Percentiles rank a stretch among this genome's conserved stretches.
phyloP scores from a whole-genome alignment of 2,888 invertebrate genomes.

The Stenolophus ochropezus region DNA sequence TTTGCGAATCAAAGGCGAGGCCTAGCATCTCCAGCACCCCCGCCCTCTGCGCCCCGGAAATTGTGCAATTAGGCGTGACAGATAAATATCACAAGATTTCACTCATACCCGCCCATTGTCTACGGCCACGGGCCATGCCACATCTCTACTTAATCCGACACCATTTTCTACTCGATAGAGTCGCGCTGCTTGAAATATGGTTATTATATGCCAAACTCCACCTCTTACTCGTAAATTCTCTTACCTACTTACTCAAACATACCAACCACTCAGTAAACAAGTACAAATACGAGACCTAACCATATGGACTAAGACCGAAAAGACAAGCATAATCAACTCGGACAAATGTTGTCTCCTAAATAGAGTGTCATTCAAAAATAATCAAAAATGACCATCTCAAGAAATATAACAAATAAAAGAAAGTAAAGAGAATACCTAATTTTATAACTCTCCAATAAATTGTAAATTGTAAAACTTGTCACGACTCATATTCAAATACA shows the following conservation, averaged over 20 bases:
- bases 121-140: background rate
- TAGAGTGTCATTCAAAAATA: too few species aligned
- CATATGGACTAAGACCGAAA: too few species aligned
- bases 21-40: background rate
- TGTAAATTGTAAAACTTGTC: too few species aligned
- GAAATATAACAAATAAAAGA: too few species aligned
- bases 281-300: too few species aligned
- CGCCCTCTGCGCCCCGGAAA: conserved; percentile 29
- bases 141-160: conserved; percentile 44
- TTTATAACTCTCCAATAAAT: too few species aligned
- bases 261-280: too few species aligned
- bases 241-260: conserved; percentile 11
- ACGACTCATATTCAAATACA: too few species aligned
- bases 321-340: too few species aligned
- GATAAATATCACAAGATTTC: conserved; percentile 58
- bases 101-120: conserved; percentile 50
- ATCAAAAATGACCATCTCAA: too few species aligned
- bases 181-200: conserved; percentile 39
- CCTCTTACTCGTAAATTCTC: conserved; percentile 7
- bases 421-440: too few species aligned
- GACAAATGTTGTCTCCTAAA: too few species aligned
- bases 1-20: conserved; percentile 31
- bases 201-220: conserved; percentile 23
- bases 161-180: conserved; percentile 37
- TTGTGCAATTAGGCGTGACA: conserved; percentile 58